Conservation (phyloP, 1,140 invertebrate genomes). For the Aphelenchoides fujianensis region DNA sequence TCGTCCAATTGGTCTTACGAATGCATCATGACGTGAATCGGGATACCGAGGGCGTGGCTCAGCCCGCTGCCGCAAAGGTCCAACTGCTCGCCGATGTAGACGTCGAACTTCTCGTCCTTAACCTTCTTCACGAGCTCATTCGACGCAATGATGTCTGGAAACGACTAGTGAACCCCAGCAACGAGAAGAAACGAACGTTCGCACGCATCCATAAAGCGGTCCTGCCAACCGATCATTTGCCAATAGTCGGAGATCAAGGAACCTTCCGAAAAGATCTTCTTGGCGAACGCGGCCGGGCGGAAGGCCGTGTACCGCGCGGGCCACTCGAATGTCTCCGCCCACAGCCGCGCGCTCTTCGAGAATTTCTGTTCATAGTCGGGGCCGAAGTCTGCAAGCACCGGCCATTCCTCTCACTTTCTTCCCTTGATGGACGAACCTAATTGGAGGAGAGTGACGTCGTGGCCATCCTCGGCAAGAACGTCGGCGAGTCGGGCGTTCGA, state of each 20-base stretch:
- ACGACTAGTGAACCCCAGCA: not conserved
- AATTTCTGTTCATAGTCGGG: not conserved
- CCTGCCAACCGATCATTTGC: not conserved
- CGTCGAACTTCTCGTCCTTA: constrained; percentile 27
- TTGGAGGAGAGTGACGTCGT: constrained; percentile 13
- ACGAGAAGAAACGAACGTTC: not conserved
- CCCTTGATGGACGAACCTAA: no score
- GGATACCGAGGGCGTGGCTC: constrained; percentile 24
- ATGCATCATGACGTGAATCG: constrained; percentile 19
- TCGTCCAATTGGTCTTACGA: constrained; percentile 24
- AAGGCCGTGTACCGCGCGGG: not conserved
- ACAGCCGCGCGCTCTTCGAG: not conserved
- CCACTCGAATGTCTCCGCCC: constrained; percentile 12
- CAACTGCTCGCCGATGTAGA: constrained; percentile 34
- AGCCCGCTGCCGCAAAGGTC: constrained; percentile 34
- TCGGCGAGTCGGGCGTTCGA: constrained; percentile 16
- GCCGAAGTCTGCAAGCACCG: not conserved
- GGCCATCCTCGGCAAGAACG: not conserved
- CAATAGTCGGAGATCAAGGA: not conserved
- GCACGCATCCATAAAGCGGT: not conserved
- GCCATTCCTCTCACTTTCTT: no score
- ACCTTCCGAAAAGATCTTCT: not conserved
- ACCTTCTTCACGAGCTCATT: constrained; percentile 29
- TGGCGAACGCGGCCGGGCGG: not conserved
- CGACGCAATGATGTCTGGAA: constrained; percentile 21